A percentile compares a stretch with the other conserved stretches of the same genome.
These are phyloP conservation scores for Cydia pomonella DNA, from an alignment of 1,140 invertebrate species.

Conservation along the genomic window DNA sequence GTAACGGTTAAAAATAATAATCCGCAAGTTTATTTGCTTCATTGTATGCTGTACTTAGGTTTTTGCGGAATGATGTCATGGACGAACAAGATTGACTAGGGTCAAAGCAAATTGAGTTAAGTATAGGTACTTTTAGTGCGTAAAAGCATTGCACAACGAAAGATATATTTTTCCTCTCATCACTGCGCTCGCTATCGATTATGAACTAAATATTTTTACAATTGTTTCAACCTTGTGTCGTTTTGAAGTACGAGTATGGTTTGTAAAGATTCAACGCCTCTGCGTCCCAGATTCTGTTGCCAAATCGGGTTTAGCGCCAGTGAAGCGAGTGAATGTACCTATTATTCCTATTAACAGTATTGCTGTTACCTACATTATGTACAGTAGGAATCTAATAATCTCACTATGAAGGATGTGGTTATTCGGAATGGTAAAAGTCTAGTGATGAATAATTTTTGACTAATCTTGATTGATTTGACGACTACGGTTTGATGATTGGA, in stretches of 20 bases:
- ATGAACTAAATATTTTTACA: conserved; percentile 1
- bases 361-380: background rate
- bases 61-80: conserved; percentile 25
- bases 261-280: conserved; percentile 21
- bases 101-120: background rate
- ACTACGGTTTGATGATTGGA: background rate
- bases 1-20: conserved; percentile 31
- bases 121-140: background rate
- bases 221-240: conserved; percentile 28
- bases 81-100: conserved; percentile 15
- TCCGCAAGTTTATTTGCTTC: background rate
- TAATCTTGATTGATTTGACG: background rate
- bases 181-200: background rate
- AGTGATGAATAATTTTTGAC: background rate
- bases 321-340: background rate
- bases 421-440: background rate
- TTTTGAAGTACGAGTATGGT: conserved; percentile 20
- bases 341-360: background rate
- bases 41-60: conserved; percentile 23
- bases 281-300: conserved; percentile 6
- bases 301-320: conserved; percentile 2
- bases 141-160: conserved; percentile 11
- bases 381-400: background rate
- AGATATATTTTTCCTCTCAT: conserved; percentile 16
- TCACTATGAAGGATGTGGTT: background rate